A percentile compares a stretch with the other conserved stretches of the same genome.
Conservation (phyloP, 2,888 invertebrate species). For the Synanthedon vespiformis region DNA sequence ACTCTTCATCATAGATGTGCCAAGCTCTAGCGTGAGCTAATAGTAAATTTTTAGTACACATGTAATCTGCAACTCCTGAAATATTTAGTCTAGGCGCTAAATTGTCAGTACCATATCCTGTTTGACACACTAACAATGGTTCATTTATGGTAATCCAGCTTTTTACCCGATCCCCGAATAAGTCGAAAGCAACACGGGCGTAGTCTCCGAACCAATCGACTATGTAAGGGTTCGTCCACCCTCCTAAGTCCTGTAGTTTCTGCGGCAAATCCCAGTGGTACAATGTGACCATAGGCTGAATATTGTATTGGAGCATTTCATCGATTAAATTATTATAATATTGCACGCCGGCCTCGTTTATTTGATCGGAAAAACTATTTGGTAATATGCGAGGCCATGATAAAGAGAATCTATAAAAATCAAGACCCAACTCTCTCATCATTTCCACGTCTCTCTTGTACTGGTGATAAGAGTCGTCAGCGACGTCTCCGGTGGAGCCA, state of each 20-base stretch:
- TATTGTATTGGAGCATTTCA: slow-evolving; percentile 59
- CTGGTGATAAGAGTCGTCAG: slow-evolving; percentile 71
- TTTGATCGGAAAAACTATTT: slow-evolving; percentile 40
- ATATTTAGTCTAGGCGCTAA: slow-evolving; percentile 12
- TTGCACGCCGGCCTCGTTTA: slow-evolving; percentile 66
- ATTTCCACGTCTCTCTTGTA: slow-evolving; percentile 68
- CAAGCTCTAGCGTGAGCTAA: slow-evolving; percentile 16
- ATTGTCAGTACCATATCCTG: slow-evolving; percentile 15
- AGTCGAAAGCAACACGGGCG: slow-evolving; percentile 43
- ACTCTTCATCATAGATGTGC: slow-evolving; percentile 16
- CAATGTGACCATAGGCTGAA: slow-evolving; percentile 65
- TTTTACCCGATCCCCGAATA: slow-evolving; percentile 46
- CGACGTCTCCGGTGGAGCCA: slow-evolving; percentile 68
- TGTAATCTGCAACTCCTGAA: slow-evolving; percentile 44
- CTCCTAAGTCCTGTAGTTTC: slow-evolving; percentile 53
- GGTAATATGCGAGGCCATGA: slow-evolving; percentile 73
- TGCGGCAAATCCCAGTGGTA: slow-evolving; percentile 71
- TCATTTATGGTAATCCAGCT: slow-evolving; percentile 67
- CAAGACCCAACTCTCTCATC: slow-evolving; percentile 47
- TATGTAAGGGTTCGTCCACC: slow-evolving; percentile 62
- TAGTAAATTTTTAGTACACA: slow-evolving; percentile 28
- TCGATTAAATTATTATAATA: slow-evolving; percentile 73
- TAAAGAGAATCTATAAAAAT: slow-evolving; percentile 66
- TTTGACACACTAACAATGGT: slow-evolving; percentile 26
- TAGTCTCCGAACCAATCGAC: slow-evolving; percentile 62